Conservation (phyloP, 2,888 invertebrate species). For the Teleiodes luculella region DNA sequence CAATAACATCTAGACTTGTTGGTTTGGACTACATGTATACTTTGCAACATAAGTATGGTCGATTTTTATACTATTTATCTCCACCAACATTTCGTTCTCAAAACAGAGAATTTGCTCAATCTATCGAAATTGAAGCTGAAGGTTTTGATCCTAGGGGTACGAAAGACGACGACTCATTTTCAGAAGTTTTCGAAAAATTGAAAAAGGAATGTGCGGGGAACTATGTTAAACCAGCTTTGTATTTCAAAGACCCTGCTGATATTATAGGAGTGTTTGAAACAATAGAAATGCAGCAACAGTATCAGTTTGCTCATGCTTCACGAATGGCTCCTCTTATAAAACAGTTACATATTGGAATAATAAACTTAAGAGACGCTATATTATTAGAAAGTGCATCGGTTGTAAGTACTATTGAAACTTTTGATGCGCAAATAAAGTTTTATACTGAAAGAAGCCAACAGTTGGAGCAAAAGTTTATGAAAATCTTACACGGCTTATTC, state of each 20-base stretch:
- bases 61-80: constrained; percentile 83
- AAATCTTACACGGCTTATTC: constrained; percentile 77
- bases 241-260: constrained; percentile 76
- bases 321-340: constrained; percentile 74
- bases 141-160: constrained; percentile 50
- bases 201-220: constrained; percentile 56
- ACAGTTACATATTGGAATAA: constrained; percentile 40
- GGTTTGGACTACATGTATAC: constrained; percentile 81
- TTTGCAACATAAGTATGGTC: constrained; percentile 81
- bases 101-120: constrained; percentile 70
- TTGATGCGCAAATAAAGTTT: constrained; percentile 48
- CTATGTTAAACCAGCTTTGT: constrained; percentile 71
- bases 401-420: constrained; percentile 42
- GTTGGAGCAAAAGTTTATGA: constrained; percentile 73
- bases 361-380: constrained; percentile 57
- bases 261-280: constrained; percentile 77
- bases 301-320: constrained; percentile 80
- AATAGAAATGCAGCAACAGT: constrained; percentile 81
- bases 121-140: constrained; percentile 64
- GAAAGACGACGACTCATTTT: constrained; percentile 60
- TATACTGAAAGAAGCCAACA: constrained; percentile 71
- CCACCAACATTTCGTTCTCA: constrained; percentile 79
- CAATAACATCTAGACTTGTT: constrained; percentile 67
- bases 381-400: constrained; percentile 44
- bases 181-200: constrained; percentile 66